Evolutionary conservation across 1,140 invertebrate genomes (phyloP), one percentile per base, ranked within the genome.

Genomic region (Hermatobates lingyangjiaoensis): DNA sequence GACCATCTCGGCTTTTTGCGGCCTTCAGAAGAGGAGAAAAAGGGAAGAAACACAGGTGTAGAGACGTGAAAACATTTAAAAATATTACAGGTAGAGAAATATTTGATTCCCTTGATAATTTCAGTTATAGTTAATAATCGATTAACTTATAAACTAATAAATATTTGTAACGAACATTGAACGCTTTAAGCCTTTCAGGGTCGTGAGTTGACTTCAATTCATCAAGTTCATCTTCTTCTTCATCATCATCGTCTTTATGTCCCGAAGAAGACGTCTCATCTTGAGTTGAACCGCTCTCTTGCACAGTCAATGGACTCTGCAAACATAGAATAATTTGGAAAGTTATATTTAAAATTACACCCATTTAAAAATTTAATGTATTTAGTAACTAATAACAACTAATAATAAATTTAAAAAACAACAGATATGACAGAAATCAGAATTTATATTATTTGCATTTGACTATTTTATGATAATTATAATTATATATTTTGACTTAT

Each of bases 121-220:
- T n/a, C n/a, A 34, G n/a, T 34, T n/a, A 7, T n/a, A 34, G n/a
- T 34, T 34, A 7, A 10, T n/a, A 10, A 34, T 7, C 30, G 7
- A 34, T 34, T n/a, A 10, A 10, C n/a, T 34, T 34, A n/a, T 10
- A 7, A 34, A n/a, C 30, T 34, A 10, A 7, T 34, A n/a, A 34
- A 7, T n/a, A 34, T n/a, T 49, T 27, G 51, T 52, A 56, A 74
- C 80, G 82, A 71, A 96, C 91, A 71, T 96, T 96, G 66, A 96
- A 96, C 48, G 92, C 89, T 69, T 96, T 96, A 42, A 95, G 77
- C 64, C 91, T 76, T 69, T 96, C 92, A 0, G 91, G 89, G 70
- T 96, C 91, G 62, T 90, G 84, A 62, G 87, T 78, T 39, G 83
- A 75, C 62, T 87, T 82, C 47, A 90, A 75, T 63, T 87, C 80